Evolutionary conservation across 2,113 vertebrate species (phyloP), one percentile per base, ranked within the genome.

Genomic region (Philantomba maxwellii): DNA sequence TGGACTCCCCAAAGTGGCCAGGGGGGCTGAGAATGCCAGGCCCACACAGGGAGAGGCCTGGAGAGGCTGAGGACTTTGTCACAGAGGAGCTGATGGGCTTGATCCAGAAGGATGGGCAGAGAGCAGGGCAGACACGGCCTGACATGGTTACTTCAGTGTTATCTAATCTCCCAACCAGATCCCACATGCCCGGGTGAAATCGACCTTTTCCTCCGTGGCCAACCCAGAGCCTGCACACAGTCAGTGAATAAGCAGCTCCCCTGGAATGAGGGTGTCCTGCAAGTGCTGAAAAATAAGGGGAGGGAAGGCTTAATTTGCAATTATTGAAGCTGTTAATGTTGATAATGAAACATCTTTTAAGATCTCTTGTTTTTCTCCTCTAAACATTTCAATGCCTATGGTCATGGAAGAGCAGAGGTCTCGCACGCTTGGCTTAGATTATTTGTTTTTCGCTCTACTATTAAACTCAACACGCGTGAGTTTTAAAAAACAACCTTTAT

Each of bases 101-200:
- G 66, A 17, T 30, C 43, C 10, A 33, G 23, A 14, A 58, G 70
- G 83, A 9, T 8, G 14, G 7, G 39, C 60, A 12, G 60, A 55
- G 3, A 11, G 16, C 58, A 25, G 28, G 47, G 86, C n/a, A 10
- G 91, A 66, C 28, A 4, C 26, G 2, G 43, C 33, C 21, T 5
- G 51, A 43, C 9, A 2, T 2, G 7, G 25, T 51, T 43, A 30
- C 45, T 25, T 53, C 49, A 33, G 39, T 23, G 12, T 47, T 7
- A 10, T 47, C 60, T 73, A 33, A 14, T 57, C 88, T 92, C 53
- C 47, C 75, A 28, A 4, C 8, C 30, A n/a, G 60, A 36, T 6
- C 36, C 28, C 55, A n/a, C 9, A 14, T 36, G 21, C 77, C 47
- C 7, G 0, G 9, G 26, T 5, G 15, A 53, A 2, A 2, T 0